Base-by-base conservation (phyloP, 2,113 vertebrate genomes). In the Ammodramus savannarum region DNA sequence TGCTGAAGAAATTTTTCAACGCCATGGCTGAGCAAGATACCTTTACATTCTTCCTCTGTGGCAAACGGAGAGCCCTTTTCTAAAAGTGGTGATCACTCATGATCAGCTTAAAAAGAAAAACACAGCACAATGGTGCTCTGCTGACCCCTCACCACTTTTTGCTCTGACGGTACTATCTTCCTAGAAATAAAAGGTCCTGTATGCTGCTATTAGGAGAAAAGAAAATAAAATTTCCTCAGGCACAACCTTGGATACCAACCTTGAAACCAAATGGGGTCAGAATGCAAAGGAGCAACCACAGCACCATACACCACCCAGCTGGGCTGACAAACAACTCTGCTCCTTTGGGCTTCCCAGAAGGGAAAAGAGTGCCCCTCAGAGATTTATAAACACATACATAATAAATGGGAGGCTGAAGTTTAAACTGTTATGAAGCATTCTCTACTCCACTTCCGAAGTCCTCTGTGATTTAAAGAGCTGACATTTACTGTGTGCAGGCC, bases 331-430 rank as follows among this genome's bases (percentile, higher is more conserved):
- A 98, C 94, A 97, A 72, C 79, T 67, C 74, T 71, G 75, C 96
- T 80, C 43, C 93, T 97, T 92, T 90, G 95, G 97, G 95, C 97
- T 98, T 98, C 97, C 97, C 97, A 97, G 97, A 96, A 98, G 98
- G 98, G 93, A 97, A 98, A 98, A 93, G 90, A 97, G 96, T 98
- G 98, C 98, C 98, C 98, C 98, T 98, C 97, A 93, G 98, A 99
- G 99, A 99, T 99, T 99, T 99, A 99, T 99, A 99, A 99, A 99
- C 98, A 99, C 98, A 98, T 98, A 98, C 98, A 98, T 99, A 99
- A 99, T 99, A 99, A 99, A 99, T 98, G 98, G 98, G 96, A 97
- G 97, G 97, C 97, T 98, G 98, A 98, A 98, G 98, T 99, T 99
- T 98, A 99, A 99, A 98, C 98, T 97, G 98, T 98, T 98, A 98